Conservation (phyloP, 2,113 vertebrate genomes). For the Tychaedon coryphoeus region DNA sequence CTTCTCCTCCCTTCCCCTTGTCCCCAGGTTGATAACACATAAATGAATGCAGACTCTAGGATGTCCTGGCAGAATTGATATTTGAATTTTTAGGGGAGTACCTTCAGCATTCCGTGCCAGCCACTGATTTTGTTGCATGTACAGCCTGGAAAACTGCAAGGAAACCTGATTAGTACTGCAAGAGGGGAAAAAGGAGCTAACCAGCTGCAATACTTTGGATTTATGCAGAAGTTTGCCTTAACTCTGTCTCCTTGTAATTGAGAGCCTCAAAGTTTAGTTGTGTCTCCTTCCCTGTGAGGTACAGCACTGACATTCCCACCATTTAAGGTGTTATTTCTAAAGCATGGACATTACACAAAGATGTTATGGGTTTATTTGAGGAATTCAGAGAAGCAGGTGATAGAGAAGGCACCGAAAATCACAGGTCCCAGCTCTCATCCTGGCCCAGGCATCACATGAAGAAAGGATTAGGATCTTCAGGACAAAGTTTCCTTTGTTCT, state of each 20-base stretch:
- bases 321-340: not conserved
- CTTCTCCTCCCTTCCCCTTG: not conserved
- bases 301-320: not conserved
- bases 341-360: not conserved
- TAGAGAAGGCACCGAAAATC: not conserved
- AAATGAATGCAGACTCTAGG: not conserved
- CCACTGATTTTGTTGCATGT: not conserved
- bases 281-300: not conserved
- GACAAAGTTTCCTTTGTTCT: not conserved
- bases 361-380: not conserved
- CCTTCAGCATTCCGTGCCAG: not conserved
- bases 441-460: not conserved
- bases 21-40: not conserved
- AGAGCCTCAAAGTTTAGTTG: not conserved
- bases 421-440: not conserved
- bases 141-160: not conserved
- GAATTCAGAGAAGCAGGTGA: not conserved
- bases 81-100: not conserved
- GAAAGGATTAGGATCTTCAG: not conserved
- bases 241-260: not conserved
- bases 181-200: not conserved
- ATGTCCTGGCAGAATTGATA: not conserved
- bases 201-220: not conserved
- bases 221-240: not conserved
- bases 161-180: not conserved